Percentiles rank a stretch among this genome's conserved stretches.
These are phyloP conservation scores for Eurytoma adleriae DNA, from an alignment of 2,888 invertebrate species.

Conservation along the genomic window DNA sequence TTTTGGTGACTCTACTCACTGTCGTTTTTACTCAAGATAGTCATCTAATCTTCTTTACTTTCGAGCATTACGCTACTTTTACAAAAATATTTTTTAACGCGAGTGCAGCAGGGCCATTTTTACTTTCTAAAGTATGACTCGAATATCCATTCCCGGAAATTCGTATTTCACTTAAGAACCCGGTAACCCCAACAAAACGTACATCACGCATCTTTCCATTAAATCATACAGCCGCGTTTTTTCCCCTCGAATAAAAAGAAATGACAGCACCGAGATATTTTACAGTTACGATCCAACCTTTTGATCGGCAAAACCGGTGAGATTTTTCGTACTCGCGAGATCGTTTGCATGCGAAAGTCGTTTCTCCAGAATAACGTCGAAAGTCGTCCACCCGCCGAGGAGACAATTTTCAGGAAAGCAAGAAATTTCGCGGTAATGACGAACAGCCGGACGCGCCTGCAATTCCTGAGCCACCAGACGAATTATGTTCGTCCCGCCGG, in stretches of 20 bases:
- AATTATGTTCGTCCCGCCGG: too few species aligned
- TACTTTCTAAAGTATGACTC: conserved; percentile 7
- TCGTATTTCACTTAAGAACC: background rate
- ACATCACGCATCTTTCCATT: background rate
- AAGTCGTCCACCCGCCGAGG: conserved; percentile 32
- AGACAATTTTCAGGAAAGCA: conserved; percentile 14
- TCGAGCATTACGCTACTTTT: conserved; percentile 25
- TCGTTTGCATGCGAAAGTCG: conserved; percentile 29
- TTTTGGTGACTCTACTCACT: background rate
- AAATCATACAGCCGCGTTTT: background rate
- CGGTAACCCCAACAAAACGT: background rate
- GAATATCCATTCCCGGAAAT: background rate
- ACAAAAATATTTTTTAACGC: background rate
- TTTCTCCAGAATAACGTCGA: conserved; percentile 16
- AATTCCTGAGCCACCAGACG: background rate
- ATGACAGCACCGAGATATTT: background rate
- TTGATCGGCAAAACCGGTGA: too few species aligned
- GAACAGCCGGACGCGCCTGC: conserved; percentile 8
- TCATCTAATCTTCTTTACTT: background rate
- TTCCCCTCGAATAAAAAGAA: background rate
- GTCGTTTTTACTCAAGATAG: conserved; percentile 18
- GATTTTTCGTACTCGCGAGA: background rate
- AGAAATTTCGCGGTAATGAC: conserved; percentile 23
- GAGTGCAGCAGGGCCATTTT: background rate
- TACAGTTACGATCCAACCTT: too few species aligned